Evolutionary conservation across 2,797 vertebrate species (phyloP), one percentile per base, ranked within the genome.

Genomic region (Acanthopagrus latus): DNA sequence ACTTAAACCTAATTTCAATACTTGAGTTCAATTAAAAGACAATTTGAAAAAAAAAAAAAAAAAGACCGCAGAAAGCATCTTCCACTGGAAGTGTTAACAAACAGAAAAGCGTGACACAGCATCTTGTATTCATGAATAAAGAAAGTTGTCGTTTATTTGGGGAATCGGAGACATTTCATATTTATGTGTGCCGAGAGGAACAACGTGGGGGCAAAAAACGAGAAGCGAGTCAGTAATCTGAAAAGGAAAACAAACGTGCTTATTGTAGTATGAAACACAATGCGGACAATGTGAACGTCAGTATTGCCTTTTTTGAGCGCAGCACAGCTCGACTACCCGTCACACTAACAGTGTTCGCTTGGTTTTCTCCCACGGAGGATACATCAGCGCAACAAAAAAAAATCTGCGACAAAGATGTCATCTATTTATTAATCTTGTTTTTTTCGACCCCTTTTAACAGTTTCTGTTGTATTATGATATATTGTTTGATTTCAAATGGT

Each of bases 81-180:
- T n/a, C 38, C 16, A 10, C n/a, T 9, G 10, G 4, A 41, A 55
- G 50, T 18, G 38, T 44, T 17, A 68, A 51, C 17, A 21, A 25
- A 17, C 27, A 46, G 25, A 33, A 48, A 21, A 14, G 11, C 33
- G 25, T 20, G 46, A 60, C 48, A n/a, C 47, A 51, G 10, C 20
- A 47, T 48, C 7, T 8, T 60, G 46, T 20, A 5, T 59, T 57
- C 18, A 59, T 71, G 6, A 41, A 20, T 23, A 23, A 10, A 33
- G n/a, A 18, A 69, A 13, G 29, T 25, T n/a, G 11, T 5, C 25
- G 13, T 71, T 50, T 23, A 71, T 59, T 71, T 70, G 43, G 8
- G 23, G 58, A 23, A 44, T 16, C 3, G 12, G 7, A 27, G 12
- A 27, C 18, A 52, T 25, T 51, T 43, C 20, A 41, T 25, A 50